Evolutionary conservation across 2,888 invertebrate genomes (phyloP).

Genomic region (Brachyptera risi): DNA sequence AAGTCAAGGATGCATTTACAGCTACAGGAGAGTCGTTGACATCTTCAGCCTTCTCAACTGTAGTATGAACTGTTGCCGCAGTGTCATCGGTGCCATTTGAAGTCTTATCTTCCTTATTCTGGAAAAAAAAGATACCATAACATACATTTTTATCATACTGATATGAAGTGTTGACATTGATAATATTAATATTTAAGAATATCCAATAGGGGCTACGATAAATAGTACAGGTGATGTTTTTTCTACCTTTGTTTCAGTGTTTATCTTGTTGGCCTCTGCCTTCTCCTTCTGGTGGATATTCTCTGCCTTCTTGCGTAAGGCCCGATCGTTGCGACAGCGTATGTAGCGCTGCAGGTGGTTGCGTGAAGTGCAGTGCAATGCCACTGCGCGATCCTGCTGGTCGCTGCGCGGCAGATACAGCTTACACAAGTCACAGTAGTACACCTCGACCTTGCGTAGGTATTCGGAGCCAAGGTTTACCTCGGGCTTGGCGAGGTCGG

Average conservation of each 20-base stretch:
- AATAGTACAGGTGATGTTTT: too few relatives aligned
- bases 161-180: too few relatives aligned
- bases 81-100: background rate
- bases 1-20: background rate
- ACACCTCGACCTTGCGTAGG: slow-evolving; percentile 71
- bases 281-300: slow-evolving; percentile 34
- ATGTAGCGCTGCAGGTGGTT: slow-evolving; percentile 73
- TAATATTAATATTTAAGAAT: too few relatives aligned
- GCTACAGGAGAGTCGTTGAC: background rate
- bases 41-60: background rate
- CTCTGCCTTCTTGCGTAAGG: slow-evolving; percentile 66
- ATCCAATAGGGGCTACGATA: too few relatives aligned
- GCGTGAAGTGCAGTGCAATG: slow-evolving; percentile 70
- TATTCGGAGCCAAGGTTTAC: slow-evolving; percentile 70
- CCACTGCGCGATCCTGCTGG: slow-evolving; percentile 52
- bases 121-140: too few relatives aligned
- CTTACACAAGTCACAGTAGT: slow-evolving; percentile 76
- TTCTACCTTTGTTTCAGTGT: slow-evolving; percentile 1
- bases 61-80: slow-evolving; percentile 23
- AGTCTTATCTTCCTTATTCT: background rate
- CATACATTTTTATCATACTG: too few relatives aligned
- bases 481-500: slow-evolving; percentile 50
- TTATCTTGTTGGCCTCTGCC: background rate
- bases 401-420: slow-evolving; percentile 65
- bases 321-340: slow-evolving; percentile 67